These are phyloP conservation scores for Phymorhynchus buccinoides DNA, from an alignment of 1,140 invertebrate genomes.

Conservation along the genomic window DNA sequence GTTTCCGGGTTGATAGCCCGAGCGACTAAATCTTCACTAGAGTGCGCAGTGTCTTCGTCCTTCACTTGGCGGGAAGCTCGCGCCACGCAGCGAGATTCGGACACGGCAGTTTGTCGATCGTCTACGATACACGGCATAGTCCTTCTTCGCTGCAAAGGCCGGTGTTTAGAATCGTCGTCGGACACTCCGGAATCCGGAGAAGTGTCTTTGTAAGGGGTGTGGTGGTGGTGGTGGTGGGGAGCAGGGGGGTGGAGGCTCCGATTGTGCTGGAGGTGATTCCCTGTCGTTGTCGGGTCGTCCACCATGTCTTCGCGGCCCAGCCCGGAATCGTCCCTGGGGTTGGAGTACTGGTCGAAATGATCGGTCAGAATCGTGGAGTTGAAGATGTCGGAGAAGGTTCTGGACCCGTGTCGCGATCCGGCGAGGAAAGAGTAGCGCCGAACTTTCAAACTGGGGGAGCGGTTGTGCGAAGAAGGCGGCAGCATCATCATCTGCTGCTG, in stretches of 20 bases:
- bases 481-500: conserved; percentile 36
- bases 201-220: conserved; percentile 59
- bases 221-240: conserved; percentile 24
- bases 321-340: conserved; percentile 77
- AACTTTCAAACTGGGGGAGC: conserved; percentile 65
- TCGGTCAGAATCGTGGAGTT: conserved; percentile 76
- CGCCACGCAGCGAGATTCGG: conserved; percentile 29
- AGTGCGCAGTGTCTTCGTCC: conserved; percentile 63
- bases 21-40: conserved; percentile 66
- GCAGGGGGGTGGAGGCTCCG: conserved; percentile 41
- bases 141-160: conserved; percentile 64
- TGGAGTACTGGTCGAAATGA: conserved; percentile 89
- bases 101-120: conserved; percentile 13
- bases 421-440: conserved; percentile 70
- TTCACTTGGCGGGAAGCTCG: conserved; percentile 50
- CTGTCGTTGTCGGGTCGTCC: conserved; percentile 47
- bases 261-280: conserved; percentile 43
- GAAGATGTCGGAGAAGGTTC: conserved; percentile 69
- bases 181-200: conserved; percentile 74
- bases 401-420: conserved; percentile 68
- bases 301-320: conserved; percentile 57
- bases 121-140: conserved; percentile 71
- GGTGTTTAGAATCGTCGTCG: conserved; percentile 62
- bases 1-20: conserved; percentile 65
- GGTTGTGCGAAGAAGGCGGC: conserved; percentile 53